These are phyloP conservation scores for Hemaris fuciformis DNA, from an alignment of 2,888 invertebrate genomes.

Conservation along the genomic window DNA sequence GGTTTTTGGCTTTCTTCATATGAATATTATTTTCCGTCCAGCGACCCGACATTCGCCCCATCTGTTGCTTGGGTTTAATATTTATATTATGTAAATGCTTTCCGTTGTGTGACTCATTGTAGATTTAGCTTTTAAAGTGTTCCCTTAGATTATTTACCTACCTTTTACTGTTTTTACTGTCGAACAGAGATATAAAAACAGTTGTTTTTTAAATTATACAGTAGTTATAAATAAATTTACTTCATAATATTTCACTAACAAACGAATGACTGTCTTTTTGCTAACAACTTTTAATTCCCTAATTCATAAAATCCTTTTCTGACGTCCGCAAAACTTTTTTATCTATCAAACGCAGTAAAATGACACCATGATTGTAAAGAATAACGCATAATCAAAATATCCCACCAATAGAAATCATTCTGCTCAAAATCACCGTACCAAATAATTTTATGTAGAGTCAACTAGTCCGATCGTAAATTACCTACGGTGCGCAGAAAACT, in stretches of 20 bases:
- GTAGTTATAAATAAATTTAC: not conserved
- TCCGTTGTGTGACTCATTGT: not conserved
- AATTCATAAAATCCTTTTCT: too few species aligned
- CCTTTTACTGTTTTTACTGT: not conserved
- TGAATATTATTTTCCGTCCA: constrained; percentile 47
- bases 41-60: constrained; percentile 38
- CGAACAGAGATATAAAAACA: too few species aligned
- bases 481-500: not conserved
- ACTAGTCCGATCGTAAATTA: not conserved
- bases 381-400: too few species aligned
- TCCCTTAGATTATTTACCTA: not conserved
- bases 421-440: too few species aligned
- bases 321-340: too few species aligned
- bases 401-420: too few species aligned
- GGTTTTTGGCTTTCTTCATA: constrained; percentile 37
- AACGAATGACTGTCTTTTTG: too few species aligned
- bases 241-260: too few species aligned
- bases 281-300: too few species aligned
- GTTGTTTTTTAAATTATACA: not conserved
- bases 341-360: too few species aligned
- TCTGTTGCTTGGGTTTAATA: constrained; percentile 34
- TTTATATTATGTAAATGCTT: constrained; percentile 15
- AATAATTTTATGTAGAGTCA: not conserved
- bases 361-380: too few species aligned
- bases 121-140: not conserved